Base-by-base conservation (phyloP, 1,140 invertebrate species). In the Anoplolepis gracilipes region DNA sequence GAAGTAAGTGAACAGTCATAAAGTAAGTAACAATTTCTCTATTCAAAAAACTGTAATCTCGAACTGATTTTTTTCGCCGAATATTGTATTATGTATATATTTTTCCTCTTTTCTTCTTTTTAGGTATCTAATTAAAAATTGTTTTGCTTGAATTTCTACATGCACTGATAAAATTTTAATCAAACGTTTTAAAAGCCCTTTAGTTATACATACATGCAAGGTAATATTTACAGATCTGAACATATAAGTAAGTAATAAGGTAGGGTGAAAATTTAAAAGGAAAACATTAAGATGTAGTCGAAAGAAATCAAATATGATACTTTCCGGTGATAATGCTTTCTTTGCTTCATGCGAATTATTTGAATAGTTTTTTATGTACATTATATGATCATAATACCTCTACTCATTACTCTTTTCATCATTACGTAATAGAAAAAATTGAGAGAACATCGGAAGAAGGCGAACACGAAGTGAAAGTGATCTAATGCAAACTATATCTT, bases 11-110 rank as follows among this genome's bases (percentile, higher is more conserved):
- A 72, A 30, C 46, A 42, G 46, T 30, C 5, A 28, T 72, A 46
- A 28, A 53, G 30, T 70, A 33, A 72, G n/a, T 72, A 72, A 53
- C 10, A 16, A n/a, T 55, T 30, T 53, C 28, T 42, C 10, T 53
- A 49, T 49, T 30, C 19, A 30, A 49, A 49, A 16, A 16, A 49
- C 46, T 4, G 13, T 28, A 28, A 2, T 30, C 28, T 70, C 19
- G 49, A 28, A 53, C 36, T 13, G 42, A 11, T 46, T 46, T 46
- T 46, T 19, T 36, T 22, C 28, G 30, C 8, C 10, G 19, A 36
- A 55, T 28, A n/a, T n/a, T n/a, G n/a, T 73, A 72, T 72, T 22
- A n/a, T 36, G n/a, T 72, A 25, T 72, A 33, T 33, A n/a, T n/a
- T n/a, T n/a, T n/a, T n/a, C n/a, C 10, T 13, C 55, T 73, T 73